Conservation (phyloP, 2,888 invertebrate species). For the Tipula unca region DNA sequence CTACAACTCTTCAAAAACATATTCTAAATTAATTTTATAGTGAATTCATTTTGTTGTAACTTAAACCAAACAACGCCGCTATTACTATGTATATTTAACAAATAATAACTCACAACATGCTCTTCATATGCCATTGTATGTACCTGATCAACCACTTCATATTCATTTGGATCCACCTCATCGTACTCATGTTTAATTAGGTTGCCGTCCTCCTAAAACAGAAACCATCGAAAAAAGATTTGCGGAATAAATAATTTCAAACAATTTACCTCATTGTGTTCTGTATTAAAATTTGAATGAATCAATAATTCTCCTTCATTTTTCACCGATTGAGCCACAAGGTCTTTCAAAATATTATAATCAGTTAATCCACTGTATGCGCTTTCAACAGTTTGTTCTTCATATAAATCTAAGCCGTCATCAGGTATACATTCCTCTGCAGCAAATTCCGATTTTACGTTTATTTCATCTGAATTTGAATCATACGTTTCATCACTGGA, state of each 20-base stretch:
- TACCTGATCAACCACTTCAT: neutral
- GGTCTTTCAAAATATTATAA: neutral
- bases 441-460: neutral
- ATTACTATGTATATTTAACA: too few relatives aligned
- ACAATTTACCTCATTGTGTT: neutral
- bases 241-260: neutral
- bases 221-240: neutral
- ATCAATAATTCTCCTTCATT: neutral
- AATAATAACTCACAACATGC: neutral
- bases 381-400: neutral
- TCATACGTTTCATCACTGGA: neutral
- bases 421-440: neutral
- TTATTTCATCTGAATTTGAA: neutral
- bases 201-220: neutral
- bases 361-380: neutral
- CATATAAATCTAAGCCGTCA: neutral
- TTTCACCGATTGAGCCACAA: neutral
- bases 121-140: neutral
- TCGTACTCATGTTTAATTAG: neutral
- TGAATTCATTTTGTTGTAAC: too few relatives aligned
- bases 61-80: too few relatives aligned
- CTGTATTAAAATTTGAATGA: neutral
- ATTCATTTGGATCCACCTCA: neutral
- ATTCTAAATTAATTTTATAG: too few relatives aligned
- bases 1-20: too few relatives aligned